Percentiles rank a stretch among this genome's conserved stretches.
Conservation (phyloP, 2,797 vertebrate species). For the Dermochelys coriacea region DNA sequence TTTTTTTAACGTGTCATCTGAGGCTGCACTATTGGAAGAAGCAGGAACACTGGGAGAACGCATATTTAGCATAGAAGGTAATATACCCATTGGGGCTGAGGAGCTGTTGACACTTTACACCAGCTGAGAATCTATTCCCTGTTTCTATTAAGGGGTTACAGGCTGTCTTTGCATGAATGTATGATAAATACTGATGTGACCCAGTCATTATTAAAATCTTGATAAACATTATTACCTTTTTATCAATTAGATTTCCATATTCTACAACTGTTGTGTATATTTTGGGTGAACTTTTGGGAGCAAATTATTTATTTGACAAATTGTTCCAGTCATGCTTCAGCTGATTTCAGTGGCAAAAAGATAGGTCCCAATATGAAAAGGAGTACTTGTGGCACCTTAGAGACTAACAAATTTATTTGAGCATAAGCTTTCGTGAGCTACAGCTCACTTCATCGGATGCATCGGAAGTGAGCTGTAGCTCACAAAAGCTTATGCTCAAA, state of each 20-base stretch:
- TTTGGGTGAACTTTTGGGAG: neutral
- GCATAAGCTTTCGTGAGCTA: too few species aligned
- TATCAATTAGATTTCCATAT: neutral
- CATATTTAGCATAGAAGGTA: slow-evolving; percentile 98
- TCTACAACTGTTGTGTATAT: neutral
- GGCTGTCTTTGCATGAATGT: neutral
- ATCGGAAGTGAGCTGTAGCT: too few species aligned
- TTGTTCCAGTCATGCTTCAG: neutral
- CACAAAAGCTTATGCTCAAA: too few species aligned
- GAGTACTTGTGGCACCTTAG: too few species aligned
- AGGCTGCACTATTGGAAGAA: slow-evolving; percentile 90
- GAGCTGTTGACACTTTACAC: neutral
- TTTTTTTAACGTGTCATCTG: slow-evolving; percentile 94
- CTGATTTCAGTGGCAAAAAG: neutral
- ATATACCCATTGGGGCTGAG: neutral
- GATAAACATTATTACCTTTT: neutral
- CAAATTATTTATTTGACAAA: neutral
- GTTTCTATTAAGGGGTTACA: neutral
- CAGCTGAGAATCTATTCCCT: neutral
- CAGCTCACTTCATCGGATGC: too few species aligned
- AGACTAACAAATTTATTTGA: too few species aligned
- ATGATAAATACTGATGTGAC: neutral
- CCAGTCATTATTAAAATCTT: neutral
- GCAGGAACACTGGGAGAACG: slow-evolving; percentile 91
- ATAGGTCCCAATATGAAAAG: neutral